Conservation (phyloP, 2,113 vertebrate species). For the Paralichthys olivaceus region DNA sequence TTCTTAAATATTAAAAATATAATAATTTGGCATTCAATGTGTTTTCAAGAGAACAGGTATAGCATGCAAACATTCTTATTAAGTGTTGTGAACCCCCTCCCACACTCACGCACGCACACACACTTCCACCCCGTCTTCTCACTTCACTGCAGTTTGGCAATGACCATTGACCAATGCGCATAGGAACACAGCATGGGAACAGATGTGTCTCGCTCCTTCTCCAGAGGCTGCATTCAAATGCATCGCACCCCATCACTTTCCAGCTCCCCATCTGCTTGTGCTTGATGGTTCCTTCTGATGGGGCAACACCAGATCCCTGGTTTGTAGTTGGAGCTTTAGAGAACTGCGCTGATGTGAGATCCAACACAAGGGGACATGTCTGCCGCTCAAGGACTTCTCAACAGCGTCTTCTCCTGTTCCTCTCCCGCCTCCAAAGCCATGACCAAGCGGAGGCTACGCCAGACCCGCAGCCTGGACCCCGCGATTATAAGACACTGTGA, state of each 20-base stretch:
- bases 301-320: not conserved
- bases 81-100: slow-evolving; percentile 29
- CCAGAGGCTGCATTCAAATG: slow-evolving; percentile 41
- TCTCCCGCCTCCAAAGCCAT: slow-evolving; percentile 86
- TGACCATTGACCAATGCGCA: slow-evolving; percentile 38
- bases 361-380: slow-evolving; percentile 73
- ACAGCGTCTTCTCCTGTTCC: slow-evolving; percentile 92
- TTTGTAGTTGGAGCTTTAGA: not conserved
- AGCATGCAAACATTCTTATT: not conserved
- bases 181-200: slow-evolving; percentile 14
- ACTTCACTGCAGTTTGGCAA: slow-evolving; percentile 42
- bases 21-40: not conserved
- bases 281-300: slow-evolving; percentile 7
- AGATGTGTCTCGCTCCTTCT: slow-evolving; percentile 5
- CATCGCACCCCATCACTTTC: slow-evolving; percentile 4
- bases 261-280: not conserved
- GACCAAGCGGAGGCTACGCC: slow-evolving; percentile 88
- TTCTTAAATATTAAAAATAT: not conserved
- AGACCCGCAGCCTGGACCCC: slow-evolving; percentile 90
- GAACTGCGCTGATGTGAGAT: slow-evolving; percentile 43
- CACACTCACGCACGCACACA: slow-evolving; percentile 8
- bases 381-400: slow-evolving; percentile 87
- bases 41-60: not conserved
- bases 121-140: slow-evolving; percentile 6
- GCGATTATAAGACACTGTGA: slow-evolving; percentile 84